Evolutionary conservation across 2,113 vertebrate genomes (phyloP).

Genomic region (Boulengeromyrus knoepffleri): DNA sequence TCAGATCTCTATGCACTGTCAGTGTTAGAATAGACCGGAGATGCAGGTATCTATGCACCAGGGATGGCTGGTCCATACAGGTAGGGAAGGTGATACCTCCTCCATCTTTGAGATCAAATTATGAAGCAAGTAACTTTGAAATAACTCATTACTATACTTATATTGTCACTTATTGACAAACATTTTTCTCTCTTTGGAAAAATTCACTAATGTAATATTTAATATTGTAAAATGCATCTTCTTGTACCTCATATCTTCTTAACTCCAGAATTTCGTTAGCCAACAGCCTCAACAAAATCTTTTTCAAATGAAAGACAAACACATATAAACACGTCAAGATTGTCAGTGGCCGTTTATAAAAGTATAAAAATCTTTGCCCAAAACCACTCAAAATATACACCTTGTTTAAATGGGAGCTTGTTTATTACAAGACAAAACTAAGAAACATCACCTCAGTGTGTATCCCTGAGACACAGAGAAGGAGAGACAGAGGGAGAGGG

Average conservation of each 20-base stretch:
- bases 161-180: not conserved
- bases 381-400: not conserved
- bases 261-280: not conserved
- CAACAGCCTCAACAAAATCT: not conserved
- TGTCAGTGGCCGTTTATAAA: not conserved
- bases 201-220: not conserved
- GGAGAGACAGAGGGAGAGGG: not conserved
- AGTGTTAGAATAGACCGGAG: not conserved
- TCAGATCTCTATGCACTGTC: not conserved
- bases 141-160: not conserved
- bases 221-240: not conserved
- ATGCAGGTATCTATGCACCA: not conserved
- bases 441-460: not conserved
- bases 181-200: not conserved
- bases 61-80: not conserved
- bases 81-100: not conserved
- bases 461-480: not conserved
- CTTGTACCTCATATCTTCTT: not conserved
- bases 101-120: not conserved
- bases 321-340: not conserved
- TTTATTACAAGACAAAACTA: not conserved
- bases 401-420: not conserved
- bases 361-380: not conserved
- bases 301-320: not conserved
- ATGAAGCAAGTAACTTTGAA: not conserved